A percentile compares a stretch with the other conserved stretches of the same genome.
Evolutionary conservation across 2,888 invertebrate genomes (phyloP).

Genomic region (Volucella bombylans): DNA sequence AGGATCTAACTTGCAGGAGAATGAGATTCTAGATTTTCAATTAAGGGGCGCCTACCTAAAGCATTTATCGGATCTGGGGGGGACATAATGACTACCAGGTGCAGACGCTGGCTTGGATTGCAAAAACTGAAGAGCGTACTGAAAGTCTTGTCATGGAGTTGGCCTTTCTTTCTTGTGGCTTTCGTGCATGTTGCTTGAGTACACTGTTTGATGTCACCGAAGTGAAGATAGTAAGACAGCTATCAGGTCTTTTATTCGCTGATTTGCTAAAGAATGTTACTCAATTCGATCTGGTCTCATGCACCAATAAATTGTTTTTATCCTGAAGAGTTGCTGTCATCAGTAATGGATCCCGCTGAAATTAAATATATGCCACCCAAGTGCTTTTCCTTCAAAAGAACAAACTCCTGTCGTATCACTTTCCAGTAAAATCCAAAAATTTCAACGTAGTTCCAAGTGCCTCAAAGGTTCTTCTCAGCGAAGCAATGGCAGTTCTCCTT

Average conservation of each 20-base stretch:
- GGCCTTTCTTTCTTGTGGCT: conserved; percentile 79
- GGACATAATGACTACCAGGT: conserved; percentile 80
- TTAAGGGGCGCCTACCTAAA: conserved; percentile 76
- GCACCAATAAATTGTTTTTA: conserved; percentile 63
- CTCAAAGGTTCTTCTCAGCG: conserved; percentile 77
- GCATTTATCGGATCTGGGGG: conserved; percentile 79
- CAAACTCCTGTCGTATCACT: conserved; percentile 76
- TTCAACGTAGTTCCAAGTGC: conserved; percentile 75
- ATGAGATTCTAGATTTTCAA: conserved; percentile 76
- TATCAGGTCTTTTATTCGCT: too few relatives aligned
- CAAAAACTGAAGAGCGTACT: conserved; percentile 67
- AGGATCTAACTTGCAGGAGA: conserved; percentile 81
- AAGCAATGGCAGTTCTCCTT: conserved; percentile 78
- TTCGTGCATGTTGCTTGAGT: conserved; percentile 80
- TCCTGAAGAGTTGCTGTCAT: conserved; percentile 67
- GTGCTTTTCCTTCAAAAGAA: too few relatives aligned
- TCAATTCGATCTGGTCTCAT: conserved; percentile 58
- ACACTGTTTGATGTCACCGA: too few relatives aligned
- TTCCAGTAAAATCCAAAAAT: conserved; percentile 74
- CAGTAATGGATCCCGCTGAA: conserved; percentile 12
- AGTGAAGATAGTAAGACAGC: too few relatives aligned
- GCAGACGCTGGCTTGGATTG: conserved; percentile 78
- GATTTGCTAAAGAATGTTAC: too few relatives aligned
- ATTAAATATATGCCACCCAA: conserved; percentile 62
- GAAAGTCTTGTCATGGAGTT: conserved; percentile 73